Evolutionary conservation across 2,113 vertebrate genomes (phyloP).

Genomic region (Emydura subglobosa): DNA sequence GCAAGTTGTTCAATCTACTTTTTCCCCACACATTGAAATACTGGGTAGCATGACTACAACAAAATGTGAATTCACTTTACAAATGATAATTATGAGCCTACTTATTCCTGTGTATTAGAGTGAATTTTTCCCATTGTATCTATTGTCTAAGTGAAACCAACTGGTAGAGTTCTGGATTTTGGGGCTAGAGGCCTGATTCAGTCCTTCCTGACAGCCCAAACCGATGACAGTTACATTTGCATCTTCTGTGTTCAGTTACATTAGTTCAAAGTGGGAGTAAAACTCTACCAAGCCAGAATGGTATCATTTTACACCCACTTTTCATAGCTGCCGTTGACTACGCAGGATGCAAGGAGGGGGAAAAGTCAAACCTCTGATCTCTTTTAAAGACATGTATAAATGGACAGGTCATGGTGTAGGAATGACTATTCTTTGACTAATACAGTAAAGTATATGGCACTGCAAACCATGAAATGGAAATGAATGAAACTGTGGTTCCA

Average conservation of each 20-base stretch:
- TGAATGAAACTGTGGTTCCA: not conserved
- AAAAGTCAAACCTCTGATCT: not conserved
- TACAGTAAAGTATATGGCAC: fast-evolving
- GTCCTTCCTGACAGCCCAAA: too few species aligned
- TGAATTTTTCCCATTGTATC: too few species aligned
- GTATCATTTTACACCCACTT: fast-evolving
- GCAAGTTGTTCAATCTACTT: too few species aligned
- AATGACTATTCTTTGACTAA: not conserved
- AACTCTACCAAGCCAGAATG: not conserved
- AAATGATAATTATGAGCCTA: too few species aligned
- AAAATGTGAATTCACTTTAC: too few species aligned
- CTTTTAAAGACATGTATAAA: not conserved
- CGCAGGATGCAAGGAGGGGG: fast-evolving
- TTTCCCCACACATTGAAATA: too few species aligned
- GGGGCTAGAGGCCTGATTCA: too few species aligned
- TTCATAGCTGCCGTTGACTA: not conserved
- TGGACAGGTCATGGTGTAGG: not conserved
- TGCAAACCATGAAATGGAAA: fast-evolving
- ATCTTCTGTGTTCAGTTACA: too few species aligned
- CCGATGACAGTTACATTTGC: too few species aligned
- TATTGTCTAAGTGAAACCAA: too few species aligned
- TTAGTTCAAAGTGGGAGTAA: fast-evolving
- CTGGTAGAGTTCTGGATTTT: too few species aligned
- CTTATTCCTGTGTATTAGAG: not conserved
- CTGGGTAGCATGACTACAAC: too few species aligned